A percentile compares a stretch with the other conserved stretches of the same genome.
Conservation (phyloP, 2,888 invertebrate species). For the Ectropis crepuscularia region DNA sequence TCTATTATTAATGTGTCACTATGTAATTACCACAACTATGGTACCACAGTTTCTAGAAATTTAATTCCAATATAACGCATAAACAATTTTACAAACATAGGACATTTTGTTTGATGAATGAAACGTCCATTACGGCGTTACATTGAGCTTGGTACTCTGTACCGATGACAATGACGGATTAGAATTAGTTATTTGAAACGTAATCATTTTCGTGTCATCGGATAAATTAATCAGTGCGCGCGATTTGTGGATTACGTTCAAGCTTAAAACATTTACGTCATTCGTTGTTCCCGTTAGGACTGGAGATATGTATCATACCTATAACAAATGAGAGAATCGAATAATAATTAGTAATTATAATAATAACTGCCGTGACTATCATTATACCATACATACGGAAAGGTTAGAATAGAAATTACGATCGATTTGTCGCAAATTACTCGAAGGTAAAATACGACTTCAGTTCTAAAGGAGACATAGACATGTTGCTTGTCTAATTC, state of each 20-base stretch:
- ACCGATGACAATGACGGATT: slow-evolving; percentile 41
- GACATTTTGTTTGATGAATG: slow-evolving; percentile 53
- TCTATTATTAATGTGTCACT: too few species aligned
- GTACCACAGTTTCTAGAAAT: neutral
- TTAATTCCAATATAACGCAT: too few species aligned
- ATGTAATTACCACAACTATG: too few species aligned
- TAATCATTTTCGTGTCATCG: slow-evolving; percentile 42
- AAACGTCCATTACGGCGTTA: slow-evolving; percentile 49
- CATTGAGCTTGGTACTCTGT: slow-evolving; percentile 45
- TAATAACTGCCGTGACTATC: slow-evolving; percentile 3
- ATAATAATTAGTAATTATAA: too few species aligned
- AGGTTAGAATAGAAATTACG: slow-evolving; percentile 14
- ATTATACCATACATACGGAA: neutral
- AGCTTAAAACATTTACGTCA: slow-evolving; percentile 6
- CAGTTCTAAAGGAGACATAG: slow-evolving; percentile 32
- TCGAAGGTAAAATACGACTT: slow-evolving; percentile 11
- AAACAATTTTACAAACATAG: slow-evolving; percentile 31
- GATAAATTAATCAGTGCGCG: slow-evolving; percentile 18
- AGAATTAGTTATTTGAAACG: slow-evolving; percentile 46
- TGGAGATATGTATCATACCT: slow-evolving; percentile 1
- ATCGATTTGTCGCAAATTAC: slow-evolving; percentile 5
- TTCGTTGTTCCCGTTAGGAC: neutral
- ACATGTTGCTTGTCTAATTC: slow-evolving; percentile 38
- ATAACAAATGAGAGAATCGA: slow-evolving; percentile 11
- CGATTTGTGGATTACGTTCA: slow-evolving; percentile 5